Base-by-base conservation (phyloP, 2,113 vertebrate genomes). In the Silurus meridionalis region DNA sequence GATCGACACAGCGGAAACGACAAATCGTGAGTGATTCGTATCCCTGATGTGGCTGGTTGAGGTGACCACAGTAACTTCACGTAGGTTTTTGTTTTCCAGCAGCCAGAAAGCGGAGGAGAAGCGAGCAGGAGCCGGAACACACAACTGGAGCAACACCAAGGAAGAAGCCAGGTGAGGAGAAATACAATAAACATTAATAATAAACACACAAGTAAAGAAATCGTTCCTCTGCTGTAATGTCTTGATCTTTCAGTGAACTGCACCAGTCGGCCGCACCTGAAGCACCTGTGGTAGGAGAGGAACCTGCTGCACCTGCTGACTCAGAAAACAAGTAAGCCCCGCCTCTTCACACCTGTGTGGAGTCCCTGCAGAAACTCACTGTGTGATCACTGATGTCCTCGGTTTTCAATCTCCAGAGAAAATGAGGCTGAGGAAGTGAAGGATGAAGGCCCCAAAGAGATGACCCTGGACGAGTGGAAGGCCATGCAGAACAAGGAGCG, bases 401-500 rank as follows among this genome's bases (percentile, higher is more conserved):
- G 55, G 8, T 55, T 71, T 37, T 37, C 2, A 23, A 28, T 80
- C 8, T 64, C 21, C 91, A 97, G 98, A 92, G 98, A 99, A 92
- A 99, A 99, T 63, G 97, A 99, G 94, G 97, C 94, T 58, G 98
- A 98, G 92, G 98, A 99, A 90, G 96, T 97, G 8, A 99, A 99
- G 95, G 98, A 99, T 11, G 98, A 99, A 94, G 97, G 97, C 46
- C 97, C 98, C 19, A 99, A 99, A 95, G 97, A 99, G 89, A 99
- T 99, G 98, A 99, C 97, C 89, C 94, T 99, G 95, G 98, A 99
- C 58, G 98, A 99, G 87, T 99, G 98, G 98, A 99, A 99, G 93
- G 98, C 98, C 82, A 96, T 99, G 96, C 98, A 99, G 89, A 97
- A 97, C 92, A 99, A 99, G 93, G 98, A 99, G 21, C 96, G 97